These are phyloP conservation scores for Pocillopora meandrina DNA, from an alignment of 92 coral and sea anemone species.

Conservation along the genomic window DNA sequence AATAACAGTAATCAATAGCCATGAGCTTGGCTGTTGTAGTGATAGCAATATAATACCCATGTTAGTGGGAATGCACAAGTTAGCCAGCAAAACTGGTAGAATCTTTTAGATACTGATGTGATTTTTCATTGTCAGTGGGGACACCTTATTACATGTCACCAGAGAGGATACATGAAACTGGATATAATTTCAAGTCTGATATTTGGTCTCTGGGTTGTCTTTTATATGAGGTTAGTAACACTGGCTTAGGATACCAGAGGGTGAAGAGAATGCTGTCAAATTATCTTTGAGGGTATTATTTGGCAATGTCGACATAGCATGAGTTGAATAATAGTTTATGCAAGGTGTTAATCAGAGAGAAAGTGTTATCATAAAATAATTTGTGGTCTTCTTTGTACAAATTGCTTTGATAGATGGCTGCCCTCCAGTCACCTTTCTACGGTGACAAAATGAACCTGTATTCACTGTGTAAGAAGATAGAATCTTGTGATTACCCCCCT, in stretches of 20 bases:
- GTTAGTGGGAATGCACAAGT: too few species aligned
- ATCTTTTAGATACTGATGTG: neutral
- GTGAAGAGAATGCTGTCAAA: too few species aligned
- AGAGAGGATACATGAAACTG: slow-evolving; percentile 97
- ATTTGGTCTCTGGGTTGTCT: slow-evolving; percentile 99
- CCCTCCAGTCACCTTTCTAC: slow-evolving; percentile 97
- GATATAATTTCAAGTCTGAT: slow-evolving; percentile 96
- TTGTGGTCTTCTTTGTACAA: neutral
- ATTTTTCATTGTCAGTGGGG: slow-evolving; percentile 62
- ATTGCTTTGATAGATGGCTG: slow-evolving; percentile 83
- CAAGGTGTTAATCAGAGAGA: neutral
- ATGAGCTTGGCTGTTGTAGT: too few species aligned
- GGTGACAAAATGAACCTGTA: slow-evolving; percentile 97
- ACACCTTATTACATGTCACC: slow-evolving; percentile 99
- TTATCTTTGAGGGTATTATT: neutral
- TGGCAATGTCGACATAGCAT: too few species aligned
- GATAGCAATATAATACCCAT: too few species aligned
- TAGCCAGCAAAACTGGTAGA: too few species aligned
- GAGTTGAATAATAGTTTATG: too few species aligned
- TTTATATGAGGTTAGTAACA: slow-evolving; percentile 83
- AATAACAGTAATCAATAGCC: too few species aligned
- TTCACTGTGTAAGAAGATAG: slow-evolving; percentile 96
- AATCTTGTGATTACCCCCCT: slow-evolving; percentile 97
- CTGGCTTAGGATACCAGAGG: neutral
- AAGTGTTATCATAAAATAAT: neutral